Evolutionary conservation across 2,113 vertebrate genomes (phyloP).

Genomic region (Engraulis encrasicolus): DNA sequence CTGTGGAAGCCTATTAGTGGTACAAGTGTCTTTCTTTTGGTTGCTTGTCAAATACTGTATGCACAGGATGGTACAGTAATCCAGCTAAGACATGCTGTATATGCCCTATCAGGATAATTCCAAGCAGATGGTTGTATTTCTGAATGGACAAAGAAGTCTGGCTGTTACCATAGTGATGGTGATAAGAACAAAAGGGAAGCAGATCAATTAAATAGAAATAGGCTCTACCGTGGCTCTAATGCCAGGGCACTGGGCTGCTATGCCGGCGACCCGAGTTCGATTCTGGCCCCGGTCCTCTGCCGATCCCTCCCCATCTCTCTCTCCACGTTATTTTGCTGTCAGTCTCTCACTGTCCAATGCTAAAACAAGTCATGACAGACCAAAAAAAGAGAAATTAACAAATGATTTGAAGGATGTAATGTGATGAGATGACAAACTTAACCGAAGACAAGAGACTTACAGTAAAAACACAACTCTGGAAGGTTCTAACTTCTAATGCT

Average conservation of each 20-base stretch:
- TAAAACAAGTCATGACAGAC: too few relatives aligned
- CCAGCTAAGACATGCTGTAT: neutral
- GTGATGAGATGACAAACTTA: neutral
- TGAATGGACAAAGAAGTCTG: neutral
- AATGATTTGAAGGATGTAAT: neutral
- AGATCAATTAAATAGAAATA: neutral
- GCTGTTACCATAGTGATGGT: neutral
- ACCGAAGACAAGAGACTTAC: neutral
- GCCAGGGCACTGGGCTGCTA: too few relatives aligned
- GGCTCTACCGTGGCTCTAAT: too few relatives aligned
- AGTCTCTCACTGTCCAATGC: too few relatives aligned
- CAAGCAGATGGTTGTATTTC: conserved; percentile 10
- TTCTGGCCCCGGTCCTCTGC: too few relatives aligned
- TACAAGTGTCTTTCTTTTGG: neutral
- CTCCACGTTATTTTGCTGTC: too few relatives aligned
- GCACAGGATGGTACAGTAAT: neutral
- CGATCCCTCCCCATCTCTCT: too few relatives aligned
- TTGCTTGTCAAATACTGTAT: neutral
- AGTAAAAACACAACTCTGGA: neutral
- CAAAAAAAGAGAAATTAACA: conserved; percentile 1
- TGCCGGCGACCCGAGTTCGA: too few relatives aligned
- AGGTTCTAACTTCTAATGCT: neutral
- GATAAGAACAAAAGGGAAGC: neutral
- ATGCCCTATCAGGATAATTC: neutral
- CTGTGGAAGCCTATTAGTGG: neutral